phyloP scores from a whole-genome alignment of 2,888 invertebrate species.

The Drosophila stalkeri region DNA sequence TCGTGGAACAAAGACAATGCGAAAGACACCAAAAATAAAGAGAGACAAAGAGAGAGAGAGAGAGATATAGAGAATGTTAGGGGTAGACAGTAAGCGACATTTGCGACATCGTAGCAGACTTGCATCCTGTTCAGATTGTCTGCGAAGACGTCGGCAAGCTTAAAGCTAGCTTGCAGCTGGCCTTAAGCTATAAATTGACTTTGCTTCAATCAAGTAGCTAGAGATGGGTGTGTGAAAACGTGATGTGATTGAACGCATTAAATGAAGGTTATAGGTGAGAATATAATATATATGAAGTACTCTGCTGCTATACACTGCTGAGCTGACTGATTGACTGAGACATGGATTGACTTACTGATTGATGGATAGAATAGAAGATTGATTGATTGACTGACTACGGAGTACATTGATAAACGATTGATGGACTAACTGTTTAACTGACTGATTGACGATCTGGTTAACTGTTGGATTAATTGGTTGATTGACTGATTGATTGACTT shows the following conservation, averaged over 20 bases:
- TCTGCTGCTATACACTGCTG: background rate
- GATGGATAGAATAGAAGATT: background rate
- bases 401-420: background rate
- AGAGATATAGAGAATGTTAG: background rate
- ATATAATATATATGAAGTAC: constrained; percentile 2
- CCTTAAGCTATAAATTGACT: constrained; percentile 50
- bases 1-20: constrained; percentile 42
- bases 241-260: constrained; percentile 9
- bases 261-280: background rate
- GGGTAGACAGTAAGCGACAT: constrained; percentile 9
- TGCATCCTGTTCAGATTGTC: constrained; percentile 24
- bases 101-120: constrained; percentile 20
- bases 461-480: background rate
- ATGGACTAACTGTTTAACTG: background rate
- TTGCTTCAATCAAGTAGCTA: constrained; percentile 12
- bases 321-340: background rate
- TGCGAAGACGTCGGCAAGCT: constrained; percentile 33
- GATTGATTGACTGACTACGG: background rate
- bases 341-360: background rate
- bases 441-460: background rate
- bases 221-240: constrained; percentile 5
- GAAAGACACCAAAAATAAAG: constrained; percentile 1
- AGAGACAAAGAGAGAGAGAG: background rate
- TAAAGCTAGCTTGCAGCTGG: constrained; percentile 41
- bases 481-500: too few relatives aligned